Percentiles rank a stretch among this genome's conserved stretches.
Conservation (phyloP, 2,888 invertebrate genomes). For the Drosophila limbata region DNA sequence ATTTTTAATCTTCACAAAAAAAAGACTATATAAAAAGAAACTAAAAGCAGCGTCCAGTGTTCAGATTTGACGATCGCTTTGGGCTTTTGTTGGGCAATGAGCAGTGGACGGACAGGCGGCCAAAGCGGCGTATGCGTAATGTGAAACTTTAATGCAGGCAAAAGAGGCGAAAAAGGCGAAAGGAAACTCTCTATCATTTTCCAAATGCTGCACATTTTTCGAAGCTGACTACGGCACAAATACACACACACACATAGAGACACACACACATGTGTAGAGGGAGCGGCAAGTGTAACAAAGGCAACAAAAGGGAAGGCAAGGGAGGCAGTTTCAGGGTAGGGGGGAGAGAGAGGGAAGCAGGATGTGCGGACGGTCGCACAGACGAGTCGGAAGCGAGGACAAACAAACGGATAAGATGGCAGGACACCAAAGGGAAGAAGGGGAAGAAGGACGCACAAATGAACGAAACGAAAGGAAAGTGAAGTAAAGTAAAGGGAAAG, state of each 20-base stretch:
- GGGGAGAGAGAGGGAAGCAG: too few species aligned
- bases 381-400: constrained; percentile 79
- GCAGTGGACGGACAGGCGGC: constrained; percentile 13
- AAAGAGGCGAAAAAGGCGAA: constrained; percentile 12
- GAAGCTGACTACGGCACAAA: constrained; percentile 63
- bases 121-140: constrained; percentile 74
- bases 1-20: too few species aligned
- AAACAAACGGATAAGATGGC: constrained; percentile 79
- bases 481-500: constrained; percentile 1
- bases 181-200: constrained; percentile 60
- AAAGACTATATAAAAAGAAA: neutral
- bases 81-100: constrained; percentile 9
- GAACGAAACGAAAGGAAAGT: constrained; percentile 28
- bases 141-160: constrained; percentile 38
- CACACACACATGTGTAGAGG: constrained; percentile 14
- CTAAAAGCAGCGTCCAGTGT: constrained; percentile 22
- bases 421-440: constrained; percentile 23
- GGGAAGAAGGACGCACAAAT: constrained; percentile 37
- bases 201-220: constrained; percentile 72
- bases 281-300: constrained; percentile 31
- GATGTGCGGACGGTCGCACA: constrained; percentile 80
- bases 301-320: constrained; percentile 4
- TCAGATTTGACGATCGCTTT: constrained; percentile 43
- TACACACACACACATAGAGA: constrained; percentile 41
- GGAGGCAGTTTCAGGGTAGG: constrained; percentile 1